Percentiles rank a stretch among this genome's conserved stretches.
phyloP scores from a whole-genome alignment of 2,888 invertebrate species.

The Piscicola geometra region DNA sequence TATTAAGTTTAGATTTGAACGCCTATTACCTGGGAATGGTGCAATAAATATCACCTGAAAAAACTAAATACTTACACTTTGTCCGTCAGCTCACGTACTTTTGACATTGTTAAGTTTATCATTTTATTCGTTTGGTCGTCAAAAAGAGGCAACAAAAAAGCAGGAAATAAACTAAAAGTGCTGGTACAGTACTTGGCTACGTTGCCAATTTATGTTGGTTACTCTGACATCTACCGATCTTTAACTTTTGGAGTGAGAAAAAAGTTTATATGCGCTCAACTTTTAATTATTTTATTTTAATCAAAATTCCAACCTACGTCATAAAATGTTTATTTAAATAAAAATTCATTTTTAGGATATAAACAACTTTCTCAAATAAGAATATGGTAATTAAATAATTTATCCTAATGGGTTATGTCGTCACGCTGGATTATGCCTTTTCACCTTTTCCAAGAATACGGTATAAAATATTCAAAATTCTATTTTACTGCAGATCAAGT shows the following conservation, averaged over 20 bases:
- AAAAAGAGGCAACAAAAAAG: constrained; percentile 1
- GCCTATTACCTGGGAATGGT: no score
- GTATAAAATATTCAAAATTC: not conserved
- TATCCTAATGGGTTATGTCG: not conserved
- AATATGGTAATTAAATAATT: not conserved
- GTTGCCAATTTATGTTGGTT: constrained; percentile 29
- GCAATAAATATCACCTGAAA: constrained; percentile 1
- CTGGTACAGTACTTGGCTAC: constrained; percentile 13
- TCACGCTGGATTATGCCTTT: not conserved
- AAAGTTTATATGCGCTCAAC: not conserved
- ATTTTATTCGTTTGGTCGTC: constrained; percentile 7
- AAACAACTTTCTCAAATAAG: not conserved
- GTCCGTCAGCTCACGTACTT: constrained; percentile 34
- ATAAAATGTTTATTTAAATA: not conserved
- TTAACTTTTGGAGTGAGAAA: not conserved
- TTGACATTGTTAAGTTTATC: constrained; percentile 36
- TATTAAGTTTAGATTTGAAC: no score
- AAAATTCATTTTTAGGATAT: constrained; percentile 2
- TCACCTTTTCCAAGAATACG: not conserved
- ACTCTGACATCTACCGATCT: constrained; percentile 26
- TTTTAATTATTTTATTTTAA: not conserved
- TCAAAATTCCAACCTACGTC: not conserved
- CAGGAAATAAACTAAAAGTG: constrained; percentile 13
- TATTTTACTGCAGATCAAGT: no score
- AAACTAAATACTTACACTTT: constrained; percentile 32